These are phyloP conservation scores for Cossypha polioptera DNA, from an alignment of 2,797 vertebrate genomes.

Conservation along the genomic window DNA sequence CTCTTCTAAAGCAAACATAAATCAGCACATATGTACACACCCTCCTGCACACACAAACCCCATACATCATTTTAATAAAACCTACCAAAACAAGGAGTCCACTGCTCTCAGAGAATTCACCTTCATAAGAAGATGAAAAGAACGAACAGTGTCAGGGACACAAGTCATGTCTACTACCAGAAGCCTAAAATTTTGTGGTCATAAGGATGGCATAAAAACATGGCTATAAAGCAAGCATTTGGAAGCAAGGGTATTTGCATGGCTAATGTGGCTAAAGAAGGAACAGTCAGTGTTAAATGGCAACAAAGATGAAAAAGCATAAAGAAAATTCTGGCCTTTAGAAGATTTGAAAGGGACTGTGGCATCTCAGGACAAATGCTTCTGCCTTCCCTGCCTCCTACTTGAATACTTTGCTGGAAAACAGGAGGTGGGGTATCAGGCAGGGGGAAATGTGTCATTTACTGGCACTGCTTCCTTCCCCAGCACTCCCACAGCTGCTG, in stretches of 20 bases:
- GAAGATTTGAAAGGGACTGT: background rate
- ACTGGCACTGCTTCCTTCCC: background rate
- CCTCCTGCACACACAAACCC: background rate
- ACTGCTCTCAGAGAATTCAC: background rate
- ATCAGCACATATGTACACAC: background rate
- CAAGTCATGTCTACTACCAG: background rate
- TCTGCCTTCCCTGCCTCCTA: background rate
- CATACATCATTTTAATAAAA: background rate
- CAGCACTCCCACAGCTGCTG: background rate
- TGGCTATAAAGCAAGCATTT: background rate
- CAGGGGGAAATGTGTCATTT: background rate
- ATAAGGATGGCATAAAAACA: background rate
- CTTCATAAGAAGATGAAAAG: background rate
- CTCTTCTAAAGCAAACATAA: conserved; percentile 9
- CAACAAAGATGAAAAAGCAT: background rate
- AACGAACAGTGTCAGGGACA: background rate
- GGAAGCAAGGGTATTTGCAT: background rate
- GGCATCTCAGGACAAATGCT: background rate
- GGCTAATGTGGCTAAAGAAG: background rate
- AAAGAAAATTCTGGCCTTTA: background rate
- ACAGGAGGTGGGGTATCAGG: background rate
- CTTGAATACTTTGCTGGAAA: background rate
- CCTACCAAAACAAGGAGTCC: background rate
- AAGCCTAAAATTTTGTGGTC: background rate
- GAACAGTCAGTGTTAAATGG: background rate